Evolutionary conservation across 2,797 vertebrate genomes (phyloP).

Genomic region (Microchirus variegatus): DNA sequence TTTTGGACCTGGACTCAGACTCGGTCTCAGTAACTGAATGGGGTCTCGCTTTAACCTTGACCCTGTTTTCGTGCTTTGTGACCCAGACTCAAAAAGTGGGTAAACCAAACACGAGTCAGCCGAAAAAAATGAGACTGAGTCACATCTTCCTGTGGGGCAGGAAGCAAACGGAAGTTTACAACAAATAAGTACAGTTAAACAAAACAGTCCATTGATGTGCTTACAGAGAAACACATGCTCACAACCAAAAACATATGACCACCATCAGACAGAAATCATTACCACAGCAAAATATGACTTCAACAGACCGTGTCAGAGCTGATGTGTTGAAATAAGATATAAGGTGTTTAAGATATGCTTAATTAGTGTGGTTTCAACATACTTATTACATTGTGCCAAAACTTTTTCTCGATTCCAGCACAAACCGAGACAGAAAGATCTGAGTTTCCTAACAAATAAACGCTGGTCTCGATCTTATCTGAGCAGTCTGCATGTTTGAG

Average conservation of each 20-base stretch:
- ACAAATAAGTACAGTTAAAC: constrained; percentile 2
- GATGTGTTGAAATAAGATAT: constrained; percentile 19
- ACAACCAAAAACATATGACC: constrained; percentile 44
- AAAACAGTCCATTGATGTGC: constrained; percentile 23
- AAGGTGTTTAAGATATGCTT: constrained; percentile 42
- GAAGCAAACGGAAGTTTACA: background rate
- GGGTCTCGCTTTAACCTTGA: too few relatives aligned
- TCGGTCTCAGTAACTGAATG: too few relatives aligned
- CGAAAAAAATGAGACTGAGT: constrained; percentile 8
- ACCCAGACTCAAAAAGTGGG: too few relatives aligned
- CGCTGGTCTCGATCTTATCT: constrained; percentile 54
- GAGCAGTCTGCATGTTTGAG: constrained; percentile 43
- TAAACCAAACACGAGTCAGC: too few relatives aligned
- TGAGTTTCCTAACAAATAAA: constrained; percentile 62
- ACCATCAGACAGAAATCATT: constrained; percentile 30
- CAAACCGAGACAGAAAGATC: constrained; percentile 41
- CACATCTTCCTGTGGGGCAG: constrained; percentile 16
- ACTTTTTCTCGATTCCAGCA: constrained; percentile 30
- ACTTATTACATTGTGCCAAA: constrained; percentile 31
- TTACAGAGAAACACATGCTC: constrained; percentile 41
- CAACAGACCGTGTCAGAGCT: constrained; percentile 24
- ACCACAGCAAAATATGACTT: constrained; percentile 13
- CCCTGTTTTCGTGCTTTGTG: too few relatives aligned
- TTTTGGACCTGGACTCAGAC: too few relatives aligned
- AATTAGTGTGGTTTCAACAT: constrained; percentile 50